Base-by-base conservation (phyloP, 2,888 invertebrate species). In the Clistopyga incitator region DNA sequence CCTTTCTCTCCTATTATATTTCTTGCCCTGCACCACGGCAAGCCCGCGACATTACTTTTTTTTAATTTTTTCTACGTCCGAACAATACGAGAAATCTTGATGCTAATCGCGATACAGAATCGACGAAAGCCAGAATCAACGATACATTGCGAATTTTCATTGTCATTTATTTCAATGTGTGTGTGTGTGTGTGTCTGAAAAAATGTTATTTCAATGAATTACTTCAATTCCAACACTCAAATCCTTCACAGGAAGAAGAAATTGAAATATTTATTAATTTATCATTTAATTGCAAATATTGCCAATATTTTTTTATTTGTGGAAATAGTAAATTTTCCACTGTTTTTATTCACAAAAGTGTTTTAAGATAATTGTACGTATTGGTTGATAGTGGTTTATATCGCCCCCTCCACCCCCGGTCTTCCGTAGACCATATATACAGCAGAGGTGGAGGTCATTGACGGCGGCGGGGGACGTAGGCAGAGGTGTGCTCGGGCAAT, bases 391-490 rank as follows among this genome's bases (percentile, higher is more conserved):
- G 13, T 59, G 15, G n/a, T 29, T 15, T 38, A 20, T 10, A 10
- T 38, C n/a, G n/a, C n/a, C n/a, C n/a, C n/a, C n/a, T n/a, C n/a
- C n/a, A 2, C 10, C 38, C 64, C 64, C 64, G 64, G 42, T 42
- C 38, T n/a, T 20, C 18, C 0, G 2, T 38, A 38, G 13, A 20
- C n/a, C 8, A 38, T n/a, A 64, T 3, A 64, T 18, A n/a, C 34
- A 10, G 11, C 42, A 38, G 38, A 74, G 38, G 61, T 13, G 67
- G 70, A 78, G 75, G 82, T 82, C 81, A 82, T 82, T 82, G 82
- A 82, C 82, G 75, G 78, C 82, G 75, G 78, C 64, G 29, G 15
- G 34, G 29, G 52, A 72, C 52, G 15, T 20, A 18, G 25, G n/a
- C 38, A 50, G 65, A 56, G 56, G 8, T 45, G 29, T 23, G 61